A percentile compares a stretch with the other conserved stretches of the same genome.
Evolutionary conservation across 2,888 invertebrate species (phyloP).

Genomic region (Trichopria drosophilae): DNA sequence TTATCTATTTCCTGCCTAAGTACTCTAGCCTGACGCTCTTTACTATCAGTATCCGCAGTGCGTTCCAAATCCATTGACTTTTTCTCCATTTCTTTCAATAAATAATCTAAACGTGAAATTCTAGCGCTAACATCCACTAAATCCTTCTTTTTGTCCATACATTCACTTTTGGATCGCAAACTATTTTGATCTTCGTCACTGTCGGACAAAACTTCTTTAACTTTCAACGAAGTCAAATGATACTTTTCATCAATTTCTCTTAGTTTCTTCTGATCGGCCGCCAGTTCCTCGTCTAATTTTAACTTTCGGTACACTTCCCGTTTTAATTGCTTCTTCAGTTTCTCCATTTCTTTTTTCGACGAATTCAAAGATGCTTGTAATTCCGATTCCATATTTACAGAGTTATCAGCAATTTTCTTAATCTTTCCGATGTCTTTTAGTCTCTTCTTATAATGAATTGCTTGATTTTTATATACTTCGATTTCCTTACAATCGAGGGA

Average conservation of each 20-base stretch:
- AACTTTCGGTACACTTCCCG: constrained; percentile 74
- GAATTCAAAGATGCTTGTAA: constrained; percentile 73
- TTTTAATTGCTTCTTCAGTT: constrained; percentile 72
- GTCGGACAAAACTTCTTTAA: constrained; percentile 58
- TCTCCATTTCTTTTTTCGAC: constrained; percentile 76
- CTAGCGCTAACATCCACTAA: constrained; percentile 68
- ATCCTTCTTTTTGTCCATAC: constrained; percentile 64
- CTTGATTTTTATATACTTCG: constrained; percentile 57
- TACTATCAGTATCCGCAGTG: constrained; percentile 61
- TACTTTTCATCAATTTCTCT: constrained; percentile 61
- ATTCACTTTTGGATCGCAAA: constrained; percentile 52
- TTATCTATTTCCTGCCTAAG: constrained; percentile 80
- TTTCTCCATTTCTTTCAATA: constrained; percentile 71
- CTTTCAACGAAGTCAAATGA: constrained; percentile 55
- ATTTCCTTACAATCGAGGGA: constrained; percentile 56
- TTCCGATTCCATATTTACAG: constrained; percentile 70
- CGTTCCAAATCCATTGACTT: constrained; percentile 69
- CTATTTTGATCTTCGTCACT: constrained; percentile 63
- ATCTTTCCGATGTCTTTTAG: constrained; percentile 62
- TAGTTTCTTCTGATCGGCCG: constrained; percentile 60
- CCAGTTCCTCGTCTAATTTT: constrained; percentile 69
- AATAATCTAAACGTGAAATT: constrained; percentile 70
- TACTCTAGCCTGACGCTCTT: too few relatives aligned
- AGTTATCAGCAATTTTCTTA: constrained; percentile 66
- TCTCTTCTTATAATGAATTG: constrained; percentile 60